Conservation (phyloP, 2,888 invertebrate genomes). For the Operophtera brumata region DNA sequence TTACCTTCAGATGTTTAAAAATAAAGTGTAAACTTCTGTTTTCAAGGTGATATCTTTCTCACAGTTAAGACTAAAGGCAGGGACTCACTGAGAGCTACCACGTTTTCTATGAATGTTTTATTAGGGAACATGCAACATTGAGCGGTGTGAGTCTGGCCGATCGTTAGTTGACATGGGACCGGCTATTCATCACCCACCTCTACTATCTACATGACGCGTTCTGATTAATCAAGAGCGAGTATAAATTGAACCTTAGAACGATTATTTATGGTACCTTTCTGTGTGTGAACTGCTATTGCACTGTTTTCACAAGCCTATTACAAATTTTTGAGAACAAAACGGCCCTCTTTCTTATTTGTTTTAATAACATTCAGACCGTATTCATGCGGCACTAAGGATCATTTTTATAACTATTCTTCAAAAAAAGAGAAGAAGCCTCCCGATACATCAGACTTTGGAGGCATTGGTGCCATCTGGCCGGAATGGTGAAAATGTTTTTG, state of each 20-base stretch:
- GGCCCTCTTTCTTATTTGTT: background rate
- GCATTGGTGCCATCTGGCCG: too few relatives aligned
- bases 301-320: conserved; percentile 6
- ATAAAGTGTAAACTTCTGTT: background rate
- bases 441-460: too few relatives aligned
- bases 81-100: background rate
- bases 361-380: background rate
- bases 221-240: conserved; percentile 14
- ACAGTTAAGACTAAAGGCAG: conserved; percentile 5
- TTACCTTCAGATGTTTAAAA: conserved; percentile 11
- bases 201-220: background rate
- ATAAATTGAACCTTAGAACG: conserved; percentile 1
- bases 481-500: too few relatives aligned
- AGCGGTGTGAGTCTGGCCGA: background rate
- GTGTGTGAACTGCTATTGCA: conserved; percentile 12
- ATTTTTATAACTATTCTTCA: too few relatives aligned
- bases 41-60: background rate
- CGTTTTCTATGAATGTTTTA: background rate
- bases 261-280: conserved; percentile 10
- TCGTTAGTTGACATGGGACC: conserved; percentile 9
- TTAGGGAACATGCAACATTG: background rate
- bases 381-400: too few relatives aligned
- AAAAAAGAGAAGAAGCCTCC: too few relatives aligned
- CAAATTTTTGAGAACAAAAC: background rate
- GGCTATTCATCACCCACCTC: conserved; percentile 6